Percentiles rank a stretch among this genome's conserved stretches.
These are phyloP conservation scores for Buphagus erythrorhynchus DNA, from an alignment of 2,797 vertebrate species.

Conservation along the genomic window DNA sequence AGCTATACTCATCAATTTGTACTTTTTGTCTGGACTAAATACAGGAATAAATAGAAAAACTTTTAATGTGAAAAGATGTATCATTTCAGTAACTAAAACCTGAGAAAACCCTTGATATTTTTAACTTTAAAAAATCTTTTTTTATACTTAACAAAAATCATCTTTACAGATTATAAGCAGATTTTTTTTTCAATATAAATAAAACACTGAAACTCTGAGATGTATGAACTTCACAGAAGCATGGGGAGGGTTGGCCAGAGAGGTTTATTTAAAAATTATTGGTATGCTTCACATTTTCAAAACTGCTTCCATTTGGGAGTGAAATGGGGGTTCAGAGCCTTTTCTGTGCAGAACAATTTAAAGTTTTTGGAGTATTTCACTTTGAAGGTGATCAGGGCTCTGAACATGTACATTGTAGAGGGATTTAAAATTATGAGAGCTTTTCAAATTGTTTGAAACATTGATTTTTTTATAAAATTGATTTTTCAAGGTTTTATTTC, in stretches of 20 bases:
- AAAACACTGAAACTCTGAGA: background rate
- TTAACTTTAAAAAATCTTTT: background rate
- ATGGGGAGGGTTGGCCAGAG: background rate
- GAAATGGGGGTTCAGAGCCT: slow-evolving; percentile 3
- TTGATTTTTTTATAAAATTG: slow-evolving; percentile 81
- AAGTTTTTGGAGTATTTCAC: slow-evolving; percentile 68
- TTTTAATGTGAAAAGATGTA: background rate
- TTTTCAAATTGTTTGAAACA: slow-evolving; percentile 79
- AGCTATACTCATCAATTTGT: slow-evolving; percentile 66
- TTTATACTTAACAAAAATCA: background rate
- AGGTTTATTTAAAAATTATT: slow-evolving; percentile 31
- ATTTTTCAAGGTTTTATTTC: slow-evolving; percentile 74
- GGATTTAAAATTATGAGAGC: slow-evolving; percentile 76
- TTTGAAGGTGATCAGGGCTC: slow-evolving; percentile 70
- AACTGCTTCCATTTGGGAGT: slow-evolving; percentile 61
- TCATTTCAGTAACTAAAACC: background rate
- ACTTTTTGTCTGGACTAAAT: slow-evolving; percentile 32
- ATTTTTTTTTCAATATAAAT: background rate
- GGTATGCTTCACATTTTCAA: slow-evolving; percentile 35
- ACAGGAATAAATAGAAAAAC: slow-evolving; percentile 3
- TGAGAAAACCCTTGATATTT: background rate
- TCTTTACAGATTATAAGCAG: background rate
- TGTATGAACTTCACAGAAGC: background rate
- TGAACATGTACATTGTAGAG: slow-evolving; percentile 10
- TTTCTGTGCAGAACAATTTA: slow-evolving; percentile 55